These are phyloP conservation scores for Syngnathoides biaculeatus DNA, from an alignment of 2,113 vertebrate species.

Conservation along the genomic window DNA sequence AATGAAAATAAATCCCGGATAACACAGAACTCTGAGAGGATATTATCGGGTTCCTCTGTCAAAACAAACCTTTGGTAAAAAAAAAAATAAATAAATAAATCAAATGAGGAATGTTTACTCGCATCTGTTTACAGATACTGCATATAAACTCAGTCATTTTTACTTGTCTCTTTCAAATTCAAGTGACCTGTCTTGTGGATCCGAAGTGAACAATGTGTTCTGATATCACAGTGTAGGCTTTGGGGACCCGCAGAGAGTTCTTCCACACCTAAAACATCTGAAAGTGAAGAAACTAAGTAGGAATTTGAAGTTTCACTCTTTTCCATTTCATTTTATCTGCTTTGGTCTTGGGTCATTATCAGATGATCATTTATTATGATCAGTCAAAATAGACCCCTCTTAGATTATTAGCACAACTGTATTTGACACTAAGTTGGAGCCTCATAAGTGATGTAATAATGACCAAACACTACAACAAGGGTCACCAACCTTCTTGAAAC, in stretches of 20 bases:
- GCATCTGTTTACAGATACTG: neutral
- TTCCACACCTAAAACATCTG: conserved; percentile 29
- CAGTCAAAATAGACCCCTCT: conserved; percentile 14
- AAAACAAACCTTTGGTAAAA: conserved; percentile 6
- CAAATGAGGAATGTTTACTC: conserved; percentile 3
- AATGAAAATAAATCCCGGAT: conserved; percentile 11
- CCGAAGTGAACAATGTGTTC: conserved; percentile 24
- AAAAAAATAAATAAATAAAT: conserved; percentile 1
- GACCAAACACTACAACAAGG: no score
- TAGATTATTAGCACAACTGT: no score
- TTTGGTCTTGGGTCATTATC: neutral
- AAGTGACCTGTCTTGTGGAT: conserved; percentile 23
- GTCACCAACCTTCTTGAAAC: no score
- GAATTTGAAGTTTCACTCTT: conserved; percentile 34
- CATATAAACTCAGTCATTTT: neutral
- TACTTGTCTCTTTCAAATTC: conserved; percentile 7
- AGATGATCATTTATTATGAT: neutral
- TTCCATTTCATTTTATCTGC: neutral
- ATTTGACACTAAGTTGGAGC: no score
- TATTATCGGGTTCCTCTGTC: conserved; percentile 18
- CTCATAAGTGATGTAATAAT: neutral
- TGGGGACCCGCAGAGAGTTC: conserved; percentile 24
- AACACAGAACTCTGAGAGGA: conserved; percentile 20
- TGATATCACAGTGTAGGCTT: conserved; percentile 37
- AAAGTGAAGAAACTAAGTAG: conserved; percentile 29